Base-by-base conservation (phyloP, 2,797 vertebrate species). In the Netta rufina region DNA sequence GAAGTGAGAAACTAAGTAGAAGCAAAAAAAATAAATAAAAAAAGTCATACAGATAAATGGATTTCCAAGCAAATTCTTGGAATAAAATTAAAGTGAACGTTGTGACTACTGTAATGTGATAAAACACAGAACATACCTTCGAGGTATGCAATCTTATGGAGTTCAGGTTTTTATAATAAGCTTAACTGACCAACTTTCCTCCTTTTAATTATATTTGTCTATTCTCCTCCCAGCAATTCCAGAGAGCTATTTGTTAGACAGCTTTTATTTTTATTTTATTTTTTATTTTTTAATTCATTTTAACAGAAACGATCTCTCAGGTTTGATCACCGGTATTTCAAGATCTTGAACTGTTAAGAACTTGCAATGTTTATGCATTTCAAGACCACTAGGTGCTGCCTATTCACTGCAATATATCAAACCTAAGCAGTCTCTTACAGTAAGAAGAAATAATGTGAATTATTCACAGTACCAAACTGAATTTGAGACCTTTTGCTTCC, bases 311-410 rank as follows among this genome's bases (percentile, higher is more conserved):
- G 47, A 85, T 41, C 13, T 74, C 8, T 47, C 58, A 66, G 32
- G 28, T 78, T 90, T 80, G n/a, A 51, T 74, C 84, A 60, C 91
- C 20, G 51, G 21, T 85, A 69, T 69, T 41, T 73, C 11, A 28
- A 14, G 33, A 62, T 36, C 8, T 72, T 41, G 18, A 75, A 41
- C 17, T 45, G 24, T 57, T 57, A 58, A 70, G 32, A 71, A 43
- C 41, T 25, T 71, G 30, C 74, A 77, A 16, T 61, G 73, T 32
- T 85, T 38, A n/a, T 85, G 16, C 73, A 13, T 83, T 78, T 95
- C 70, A 78, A 76, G 82, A 84, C 95, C 94, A 93, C 95, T 94
- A 95, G 92, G 76, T 95, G 92, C 73, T 96, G 92, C 95, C 27
- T 96, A 2, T 87, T 92, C 61, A 86, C 89, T 81, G 49, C n/a